Conservation (phyloP, 2,888 invertebrate species). For the Mystacides longicornis region DNA sequence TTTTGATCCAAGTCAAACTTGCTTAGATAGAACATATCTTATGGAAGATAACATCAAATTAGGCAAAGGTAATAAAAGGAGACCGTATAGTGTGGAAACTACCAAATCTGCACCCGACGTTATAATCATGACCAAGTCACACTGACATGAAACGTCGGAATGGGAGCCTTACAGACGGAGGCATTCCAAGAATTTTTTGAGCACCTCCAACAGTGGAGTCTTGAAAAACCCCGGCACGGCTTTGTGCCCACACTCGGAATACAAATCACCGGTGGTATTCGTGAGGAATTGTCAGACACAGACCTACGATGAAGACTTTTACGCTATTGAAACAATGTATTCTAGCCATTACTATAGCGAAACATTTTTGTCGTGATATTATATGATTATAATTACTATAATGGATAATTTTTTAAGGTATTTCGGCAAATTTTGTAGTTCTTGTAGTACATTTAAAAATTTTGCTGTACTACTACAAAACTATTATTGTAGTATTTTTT, state of each 20-base stretch:
- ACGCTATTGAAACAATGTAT: slow-evolving; percentile 17
- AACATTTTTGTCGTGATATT: slow-evolving; percentile 20
- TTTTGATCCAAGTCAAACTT: slow-evolving; percentile 10
- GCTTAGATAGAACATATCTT: slow-evolving; percentile 13
- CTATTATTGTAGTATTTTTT: too few species aligned
- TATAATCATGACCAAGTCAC: slow-evolving; percentile 61
- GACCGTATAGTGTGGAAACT: slow-evolving; percentile 75
- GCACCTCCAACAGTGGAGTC: slow-evolving; percentile 22
- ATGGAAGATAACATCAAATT: slow-evolving; percentile 11
- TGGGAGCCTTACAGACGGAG: slow-evolving; percentile 54
- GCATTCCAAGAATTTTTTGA: slow-evolving; percentile 42
- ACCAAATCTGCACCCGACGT: slow-evolving; percentile 87
- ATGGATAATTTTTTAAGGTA: neutral
- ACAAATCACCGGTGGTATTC: slow-evolving; percentile 23
- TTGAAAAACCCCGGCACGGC: slow-evolving; percentile 16
- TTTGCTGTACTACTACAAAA: too few species aligned
- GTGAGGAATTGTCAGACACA: slow-evolving; percentile 25
- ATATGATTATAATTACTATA: neutral
- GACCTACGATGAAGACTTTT: slow-evolving; percentile 25
- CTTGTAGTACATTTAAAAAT: neutral
- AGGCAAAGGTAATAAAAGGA: slow-evolving; percentile 35
- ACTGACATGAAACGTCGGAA: slow-evolving; percentile 52
- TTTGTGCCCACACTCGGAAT: slow-evolving; percentile 17
- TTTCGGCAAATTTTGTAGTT: neutral
- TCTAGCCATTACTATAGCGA: slow-evolving; percentile 6